Percentiles rank a stretch among this genome's conserved stretches.
phyloP scores from a whole-genome alignment of 92 coral and sea anemone species.

The Paramuricea clavata region DNA sequence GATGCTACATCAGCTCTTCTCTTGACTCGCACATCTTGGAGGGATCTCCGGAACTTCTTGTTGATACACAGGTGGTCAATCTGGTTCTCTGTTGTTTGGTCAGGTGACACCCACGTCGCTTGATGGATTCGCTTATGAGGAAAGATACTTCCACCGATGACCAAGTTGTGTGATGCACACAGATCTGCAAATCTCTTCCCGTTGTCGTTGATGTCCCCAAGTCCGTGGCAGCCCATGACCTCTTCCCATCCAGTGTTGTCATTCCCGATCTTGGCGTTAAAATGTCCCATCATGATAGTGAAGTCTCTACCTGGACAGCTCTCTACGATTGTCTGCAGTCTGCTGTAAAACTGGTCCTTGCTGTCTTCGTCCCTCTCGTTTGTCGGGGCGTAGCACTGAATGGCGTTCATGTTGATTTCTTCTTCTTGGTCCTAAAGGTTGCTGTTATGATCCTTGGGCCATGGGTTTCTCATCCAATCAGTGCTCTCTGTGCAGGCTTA shows the following conservation, averaged over 20 bases:
- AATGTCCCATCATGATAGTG: conserved; percentile 11
- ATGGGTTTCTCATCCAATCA: too few species aligned
- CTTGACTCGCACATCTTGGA: conserved; percentile 17
- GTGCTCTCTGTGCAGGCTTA: too few species aligned
- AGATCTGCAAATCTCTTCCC: conserved; percentile 21
- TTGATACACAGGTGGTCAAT: conserved; percentile 22
- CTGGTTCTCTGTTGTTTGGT: conserved; percentile 6
- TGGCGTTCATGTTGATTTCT: conserved; percentile 37
- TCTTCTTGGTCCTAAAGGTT: conserved; percentile 25
- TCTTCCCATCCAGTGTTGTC: background rate
- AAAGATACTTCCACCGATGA: conserved; percentile 31
- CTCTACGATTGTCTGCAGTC: conserved; percentile 4
- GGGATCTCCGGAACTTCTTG: conserved; percentile 25
- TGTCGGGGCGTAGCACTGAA: conserved; percentile 56
- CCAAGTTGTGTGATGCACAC: background rate
- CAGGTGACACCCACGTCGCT: conserved; percentile 37
- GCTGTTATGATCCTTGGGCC: conserved; percentile 56
- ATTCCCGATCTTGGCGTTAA: conserved; percentile 32
- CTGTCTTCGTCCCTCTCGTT: conserved; percentile 52
- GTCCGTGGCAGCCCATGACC: conserved; percentile 23
- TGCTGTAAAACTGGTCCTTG: conserved; percentile 50
- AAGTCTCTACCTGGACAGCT: background rate
- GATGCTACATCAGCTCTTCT: conserved; percentile 25
- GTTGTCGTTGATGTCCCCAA: conserved; percentile 4
- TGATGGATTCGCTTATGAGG: conserved; percentile 28